Base-by-base conservation (phyloP, 1,140 invertebrate species). In the Monomorium pharaonis region DNA sequence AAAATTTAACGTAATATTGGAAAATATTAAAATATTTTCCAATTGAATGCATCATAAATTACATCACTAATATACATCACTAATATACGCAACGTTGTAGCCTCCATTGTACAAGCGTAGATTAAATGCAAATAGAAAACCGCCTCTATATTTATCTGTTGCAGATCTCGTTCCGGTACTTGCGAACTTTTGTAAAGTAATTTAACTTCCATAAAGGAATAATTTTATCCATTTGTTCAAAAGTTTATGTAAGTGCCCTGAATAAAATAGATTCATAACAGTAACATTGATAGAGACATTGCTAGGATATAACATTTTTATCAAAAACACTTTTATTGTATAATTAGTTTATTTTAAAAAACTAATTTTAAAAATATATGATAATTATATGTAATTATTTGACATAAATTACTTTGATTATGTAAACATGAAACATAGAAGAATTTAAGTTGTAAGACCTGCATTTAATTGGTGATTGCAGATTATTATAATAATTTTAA, bases 141-240 rank as follows among this genome's bases (percentile, higher is more conserved):
- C 14, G 47, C 44, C 49, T 47, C 80, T 88, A 69, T 74, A 83
- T 75, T 80, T 88, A 78, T 76, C 81, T 86, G 86, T 84, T 80
- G 86, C 78, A 69, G 81, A 87, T 90, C 84, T 67, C 42, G 58
- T 87, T 87, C 74, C 75, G 67, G 30, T 24, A 74, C 78, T 83
- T 83, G 56, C 30, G 0, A 85, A 90, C 86, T 90, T 86, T 84
- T 75, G 51, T 56, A 63, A 90, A 90, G 89, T 88, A 90, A 90
- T 90, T 90, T 90, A 90, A 90, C 88, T 90, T 90, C 78, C 62
- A 86, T 88, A 88, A 63, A 85, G 86, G 86, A 90, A 88, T 90
- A 88, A 90, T 90, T 90, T 88, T 86, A 90, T 90, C 89, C 88
- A 90, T 90, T 90, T 88, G 62, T 88, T 84, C 77, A 77, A 88